phyloP scores from a whole-genome alignment of 2,888 invertebrate species.

The Pristionchus arcanus region DNA sequence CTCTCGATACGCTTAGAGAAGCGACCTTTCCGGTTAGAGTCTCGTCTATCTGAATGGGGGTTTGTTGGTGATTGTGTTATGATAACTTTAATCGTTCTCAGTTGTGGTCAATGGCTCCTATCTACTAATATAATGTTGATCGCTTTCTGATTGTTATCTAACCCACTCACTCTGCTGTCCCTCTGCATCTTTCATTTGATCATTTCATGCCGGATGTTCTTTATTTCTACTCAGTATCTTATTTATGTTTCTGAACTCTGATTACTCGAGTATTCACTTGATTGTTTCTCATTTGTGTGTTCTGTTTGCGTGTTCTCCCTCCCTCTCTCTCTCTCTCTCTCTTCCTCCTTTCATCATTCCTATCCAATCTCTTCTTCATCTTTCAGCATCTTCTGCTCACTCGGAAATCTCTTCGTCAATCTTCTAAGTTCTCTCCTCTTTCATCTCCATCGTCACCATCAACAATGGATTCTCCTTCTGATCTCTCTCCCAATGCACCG shows the following conservation, averaged over 20 bases:
- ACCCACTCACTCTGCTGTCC: background rate
- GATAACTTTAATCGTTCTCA: background rate
- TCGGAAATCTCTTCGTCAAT: background rate
- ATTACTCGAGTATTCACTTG: background rate
- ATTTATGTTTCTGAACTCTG: background rate
- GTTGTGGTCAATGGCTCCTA: background rate
- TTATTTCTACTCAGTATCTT: background rate
- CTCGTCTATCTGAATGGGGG: background rate
- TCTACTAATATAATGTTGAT: background rate
- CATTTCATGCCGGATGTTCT: background rate
- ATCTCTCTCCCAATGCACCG: constrained; percentile 69
- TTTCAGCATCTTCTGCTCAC: constrained; percentile 50
- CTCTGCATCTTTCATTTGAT: background rate
- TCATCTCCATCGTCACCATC: background rate
- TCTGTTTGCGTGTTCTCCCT: background rate
- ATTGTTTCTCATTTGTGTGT: background rate
- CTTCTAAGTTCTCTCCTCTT: background rate
- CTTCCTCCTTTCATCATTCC: constrained; percentile 10
- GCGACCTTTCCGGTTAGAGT: constrained; percentile 50
- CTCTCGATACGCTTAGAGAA: constrained; percentile 47
- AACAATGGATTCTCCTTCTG: constrained; percentile 68
- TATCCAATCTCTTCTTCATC: background rate
- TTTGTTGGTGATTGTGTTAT: too few species aligned
- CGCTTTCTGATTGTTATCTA: constrained; percentile 34
- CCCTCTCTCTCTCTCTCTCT: background rate